Evolutionary conservation across 2,113 vertebrate species (phyloP).

Genomic region (Ceyx melanurus): DNA sequence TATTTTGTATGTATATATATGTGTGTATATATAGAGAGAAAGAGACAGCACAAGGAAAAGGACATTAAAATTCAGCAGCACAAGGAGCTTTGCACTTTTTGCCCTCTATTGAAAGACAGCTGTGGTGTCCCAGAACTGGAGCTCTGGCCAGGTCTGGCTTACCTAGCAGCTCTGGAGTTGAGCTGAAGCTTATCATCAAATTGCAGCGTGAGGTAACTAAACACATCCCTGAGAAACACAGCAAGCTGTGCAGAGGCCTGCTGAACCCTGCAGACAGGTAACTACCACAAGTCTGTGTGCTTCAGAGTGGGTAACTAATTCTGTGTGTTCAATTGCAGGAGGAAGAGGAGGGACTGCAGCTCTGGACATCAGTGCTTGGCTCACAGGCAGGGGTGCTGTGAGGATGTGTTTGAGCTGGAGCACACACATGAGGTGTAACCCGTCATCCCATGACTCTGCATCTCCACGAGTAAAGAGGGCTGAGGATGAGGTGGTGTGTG

Average conservation of each 20-base stretch:
- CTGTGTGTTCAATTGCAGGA: not conserved
- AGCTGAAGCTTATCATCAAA: not conserved
- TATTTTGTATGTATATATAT: too few relatives aligned
- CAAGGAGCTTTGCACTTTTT: not conserved
- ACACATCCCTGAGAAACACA: not conserved
- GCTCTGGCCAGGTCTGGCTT: not conserved
- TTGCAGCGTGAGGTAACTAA: not conserved
- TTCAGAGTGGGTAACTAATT: not conserved
- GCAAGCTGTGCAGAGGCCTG: rapidly evolving
- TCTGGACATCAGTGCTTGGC: rapidly evolving
- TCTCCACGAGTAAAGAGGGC: not conserved
- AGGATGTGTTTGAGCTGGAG: not conserved
- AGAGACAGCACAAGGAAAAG: not conserved
- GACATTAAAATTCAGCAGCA: not conserved
- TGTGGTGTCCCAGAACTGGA: not conserved
- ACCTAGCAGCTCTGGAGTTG: not conserved
- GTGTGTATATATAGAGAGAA: not conserved
- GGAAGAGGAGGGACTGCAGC: not conserved
- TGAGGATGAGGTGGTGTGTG: not conserved
- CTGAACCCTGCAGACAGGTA: not conserved
- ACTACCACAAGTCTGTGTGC: not conserved
- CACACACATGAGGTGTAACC: rapidly evolving
- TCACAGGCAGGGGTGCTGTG: not conserved
- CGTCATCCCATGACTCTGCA: rapidly evolving
- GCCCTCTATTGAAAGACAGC: not conserved